A percentile compares a stretch with the other conserved stretches of the same genome.
These are phyloP conservation scores for Drosophila nannoptera DNA, from an alignment of 1,140 invertebrate species.

Conservation along the genomic window DNA sequence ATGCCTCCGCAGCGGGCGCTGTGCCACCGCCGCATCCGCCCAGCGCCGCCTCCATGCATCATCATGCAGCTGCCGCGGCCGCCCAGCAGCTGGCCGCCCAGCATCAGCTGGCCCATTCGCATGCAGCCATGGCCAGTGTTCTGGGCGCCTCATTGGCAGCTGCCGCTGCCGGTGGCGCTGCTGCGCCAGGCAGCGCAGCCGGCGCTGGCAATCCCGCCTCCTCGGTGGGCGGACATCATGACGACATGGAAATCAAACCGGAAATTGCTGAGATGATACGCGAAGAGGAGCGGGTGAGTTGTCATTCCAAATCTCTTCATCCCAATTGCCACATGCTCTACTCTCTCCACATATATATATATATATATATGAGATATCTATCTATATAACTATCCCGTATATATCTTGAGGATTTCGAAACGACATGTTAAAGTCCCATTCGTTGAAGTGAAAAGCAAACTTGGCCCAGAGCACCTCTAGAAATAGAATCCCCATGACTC, in stretches of 20 bases:
- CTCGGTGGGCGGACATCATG: constrained; percentile 78
- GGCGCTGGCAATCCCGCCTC: constrained; percentile 40
- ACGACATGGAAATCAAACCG: constrained; percentile 94
- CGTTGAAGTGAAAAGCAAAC: no score
- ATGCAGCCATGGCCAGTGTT: constrained; percentile 70
- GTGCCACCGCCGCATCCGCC: constrained; percentile 40
- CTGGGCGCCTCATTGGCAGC: constrained; percentile 58
- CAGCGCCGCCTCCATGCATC: constrained; percentile 52
- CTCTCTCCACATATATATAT: no score
- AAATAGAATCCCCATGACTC: no score
- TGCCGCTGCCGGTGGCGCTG: constrained; percentile 54
- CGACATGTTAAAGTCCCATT: no score
- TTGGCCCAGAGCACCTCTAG: no score
- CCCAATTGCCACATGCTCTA: not conserved
- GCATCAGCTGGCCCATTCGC: constrained; percentile 71
- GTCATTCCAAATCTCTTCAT: not conserved
- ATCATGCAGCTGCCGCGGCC: constrained; percentile 67
- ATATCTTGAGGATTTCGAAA: no score
- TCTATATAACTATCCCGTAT: no score
- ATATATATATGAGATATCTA: no score
- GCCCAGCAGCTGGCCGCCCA: constrained; percentile 74
- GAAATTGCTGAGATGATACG: constrained; percentile 97
- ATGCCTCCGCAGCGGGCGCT: constrained; percentile 39
- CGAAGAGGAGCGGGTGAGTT: constrained; percentile 95
- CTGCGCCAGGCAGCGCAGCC: constrained; percentile 29